Evolutionary conservation across 2,888 invertebrate genomes (phyloP), one percentile per base, ranked within the genome.

Genomic region (Cheilosia pagana): DNA sequence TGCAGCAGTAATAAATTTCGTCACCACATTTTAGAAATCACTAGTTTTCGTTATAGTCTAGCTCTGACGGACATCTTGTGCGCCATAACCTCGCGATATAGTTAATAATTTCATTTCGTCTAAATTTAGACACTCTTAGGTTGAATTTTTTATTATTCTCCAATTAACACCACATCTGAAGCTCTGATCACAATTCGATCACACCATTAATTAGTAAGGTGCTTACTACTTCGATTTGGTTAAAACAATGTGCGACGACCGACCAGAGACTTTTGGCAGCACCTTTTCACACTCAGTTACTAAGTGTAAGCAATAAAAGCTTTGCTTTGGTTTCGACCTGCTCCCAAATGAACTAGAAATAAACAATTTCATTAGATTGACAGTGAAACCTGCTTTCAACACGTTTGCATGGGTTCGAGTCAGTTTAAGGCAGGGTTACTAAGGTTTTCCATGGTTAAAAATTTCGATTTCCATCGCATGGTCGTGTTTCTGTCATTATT

Each of bases 311-410:
- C 60, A 53, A 75, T 79, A 79, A 75, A 85, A 3, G 2, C 28
- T 53, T 31, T 23, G 28, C 7, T 55, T 25, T 41, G 43, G 43
- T 14, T 50, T 52, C 43, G 59, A 67, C 19, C 35, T 79, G 70
- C 50, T 71, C 70, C 59, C 53, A 70, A 75, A 74, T 53, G 43
- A 68, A 83, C 59, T 55, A 60, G 63, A 65, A 59, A 78, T 63
- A 59, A 71, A 74, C 60, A 55, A 28, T 74, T 83, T 52, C 57
- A 78, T 78, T 79, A 79, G 52, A 65, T 23, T 50, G 57, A 48
- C 59, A 79, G 67, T 74, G 79, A 79, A 79, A 85, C 79, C 67
- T 75, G 85, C 70, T 85, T 75, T 83, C 68, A 72, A 60, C 72
- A 57, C 35, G 76, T 31, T 43, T 31, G 43, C 52, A 52, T 53